These are phyloP conservation scores for Eupithecia insigniata DNA, from an alignment of 2,888 invertebrate genomes.

Conservation along the genomic window DNA sequence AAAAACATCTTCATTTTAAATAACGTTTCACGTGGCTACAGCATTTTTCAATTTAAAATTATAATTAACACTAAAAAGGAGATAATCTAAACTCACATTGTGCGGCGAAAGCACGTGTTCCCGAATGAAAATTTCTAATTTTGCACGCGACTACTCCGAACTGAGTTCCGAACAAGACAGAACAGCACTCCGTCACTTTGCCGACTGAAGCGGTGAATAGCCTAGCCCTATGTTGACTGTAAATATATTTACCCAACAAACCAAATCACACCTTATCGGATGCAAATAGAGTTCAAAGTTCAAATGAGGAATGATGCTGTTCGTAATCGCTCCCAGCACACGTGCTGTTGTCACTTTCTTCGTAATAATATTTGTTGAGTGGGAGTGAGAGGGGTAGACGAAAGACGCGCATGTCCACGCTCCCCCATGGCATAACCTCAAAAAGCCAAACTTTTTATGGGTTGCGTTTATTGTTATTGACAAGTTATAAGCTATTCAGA, in stretches of 20 bases:
- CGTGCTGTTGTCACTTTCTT: constrained; percentile 62
- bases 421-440: constrained; percentile 57
- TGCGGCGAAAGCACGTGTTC: constrained; percentile 39
- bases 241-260: constrained; percentile 63
- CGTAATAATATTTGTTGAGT: constrained; percentile 42
- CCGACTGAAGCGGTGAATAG: constrained; percentile 52
- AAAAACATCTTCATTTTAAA: not conserved
- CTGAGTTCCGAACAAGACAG: constrained; percentile 50
- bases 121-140: constrained; percentile 34
- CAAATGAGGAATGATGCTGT: constrained; percentile 42
- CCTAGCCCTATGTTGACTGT: constrained; percentile 59
- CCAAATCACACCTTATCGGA: constrained; percentile 53
- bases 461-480: constrained; percentile 64
- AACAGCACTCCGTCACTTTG: constrained; percentile 63
- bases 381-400: constrained; percentile 52
- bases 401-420: constrained; percentile 67
- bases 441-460: constrained; percentile 64
- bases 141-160: constrained; percentile 37
- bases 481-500: constrained; percentile 56
- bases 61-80: constrained; percentile 20
- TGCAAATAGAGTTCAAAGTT: constrained; percentile 47
- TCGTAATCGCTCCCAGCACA: constrained; percentile 59
- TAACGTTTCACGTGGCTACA: not conserved
- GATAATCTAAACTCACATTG: constrained; percentile 39
- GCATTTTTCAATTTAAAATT: not conserved